phyloP scores from a whole-genome alignment of 2,797 vertebrate species.

The Lates japonicus region DNA sequence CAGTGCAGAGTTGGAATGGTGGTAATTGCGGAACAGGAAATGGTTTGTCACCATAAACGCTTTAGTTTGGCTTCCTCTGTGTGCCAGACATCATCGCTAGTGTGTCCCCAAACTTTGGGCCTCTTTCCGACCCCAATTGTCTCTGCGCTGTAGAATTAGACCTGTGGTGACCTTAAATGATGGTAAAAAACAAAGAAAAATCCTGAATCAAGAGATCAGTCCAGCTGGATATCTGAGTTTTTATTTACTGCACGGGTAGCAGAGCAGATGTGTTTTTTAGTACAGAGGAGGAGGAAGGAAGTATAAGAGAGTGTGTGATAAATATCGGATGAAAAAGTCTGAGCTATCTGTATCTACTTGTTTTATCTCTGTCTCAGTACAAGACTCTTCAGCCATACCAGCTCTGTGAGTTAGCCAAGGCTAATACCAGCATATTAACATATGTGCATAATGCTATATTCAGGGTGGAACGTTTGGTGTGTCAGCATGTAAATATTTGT shows the following conservation, averaged over 20 bases:
- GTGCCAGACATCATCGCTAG: slow-evolving; percentile 51
- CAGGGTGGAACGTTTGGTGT: not conserved
- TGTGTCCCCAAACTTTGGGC: slow-evolving; percentile 37
- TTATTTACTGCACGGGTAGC: slow-evolving; percentile 45
- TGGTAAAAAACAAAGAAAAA: slow-evolving; percentile 1
- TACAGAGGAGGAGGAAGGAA: slow-evolving; percentile 14
- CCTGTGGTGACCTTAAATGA: slow-evolving; percentile 36
- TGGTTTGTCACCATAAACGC: slow-evolving; percentile 80
- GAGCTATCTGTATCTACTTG: not conserved
- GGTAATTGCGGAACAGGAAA: slow-evolving; percentile 80
- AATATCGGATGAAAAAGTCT: not conserved
- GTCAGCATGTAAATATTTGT: not conserved
- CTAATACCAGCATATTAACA: not conserved
- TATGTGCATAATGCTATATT: not conserved
- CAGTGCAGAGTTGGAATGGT: slow-evolving; percentile 66
- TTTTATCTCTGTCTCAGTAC: not conserved
- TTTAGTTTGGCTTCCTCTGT: slow-evolving; percentile 73
- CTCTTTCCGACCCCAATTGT: slow-evolving; percentile 13
- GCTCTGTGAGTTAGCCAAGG: not conserved
- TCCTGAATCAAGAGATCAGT: slow-evolving; percentile 6
- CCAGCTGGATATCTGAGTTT: slow-evolving; percentile 38
- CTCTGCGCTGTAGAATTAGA: slow-evolving; percentile 31
- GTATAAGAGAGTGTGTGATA: not conserved
- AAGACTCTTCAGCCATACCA: not conserved
- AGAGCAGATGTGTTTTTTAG: slow-evolving; percentile 22